Evolutionary conservation across 2,113 vertebrate species (phyloP), one percentile per base, ranked within the genome.

Genomic region (Entelurus aequoreus): DNA sequence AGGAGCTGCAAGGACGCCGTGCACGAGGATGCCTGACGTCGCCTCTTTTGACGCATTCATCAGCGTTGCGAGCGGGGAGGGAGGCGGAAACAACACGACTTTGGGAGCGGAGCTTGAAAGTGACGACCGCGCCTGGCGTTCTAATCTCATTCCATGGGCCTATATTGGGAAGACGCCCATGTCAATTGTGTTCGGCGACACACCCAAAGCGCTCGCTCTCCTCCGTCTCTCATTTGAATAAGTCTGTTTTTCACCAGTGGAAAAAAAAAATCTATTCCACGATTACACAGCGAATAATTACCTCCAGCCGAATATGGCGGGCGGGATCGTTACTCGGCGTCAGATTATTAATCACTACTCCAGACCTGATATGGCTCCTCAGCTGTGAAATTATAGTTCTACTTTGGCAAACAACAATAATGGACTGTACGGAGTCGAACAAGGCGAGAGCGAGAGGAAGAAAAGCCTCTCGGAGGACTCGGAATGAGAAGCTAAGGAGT

Each of bases 221-320:
- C 8, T 4, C 68, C 64, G 73, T 77, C 80, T 69, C 75, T 64
- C 78, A 79, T 88, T 83, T 82, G 74, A 88, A 85, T 80, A 83
- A 80, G 77, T 86, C 73, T 79, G 75, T 85, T 82, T 88, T 84
- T 79, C 78, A 67, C 69, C 72, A 69, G 73, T 28, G 2, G 64
- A 74, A 46, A 46, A 46, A 46, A 46, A 46, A 40, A 84, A 93
- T 93, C 82, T 84, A 82, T 88, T 87, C 76, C 68, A 71, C 91
- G 91, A 88, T 91, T 97, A 93, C 93, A 89, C 91, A 93, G 93
- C 92, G 81, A 84, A 84, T 89, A 87, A 90, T 90, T 89, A 90
- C 81, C 82, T 76, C 66, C 82, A 81, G 82, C 85, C 74, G 75
- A 82, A 83, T 65, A 80, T 51, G 82, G 66, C 80, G 82, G 79